Base-by-base conservation (phyloP, 2,113 vertebrate species). In the Tetrax tetrax region DNA sequence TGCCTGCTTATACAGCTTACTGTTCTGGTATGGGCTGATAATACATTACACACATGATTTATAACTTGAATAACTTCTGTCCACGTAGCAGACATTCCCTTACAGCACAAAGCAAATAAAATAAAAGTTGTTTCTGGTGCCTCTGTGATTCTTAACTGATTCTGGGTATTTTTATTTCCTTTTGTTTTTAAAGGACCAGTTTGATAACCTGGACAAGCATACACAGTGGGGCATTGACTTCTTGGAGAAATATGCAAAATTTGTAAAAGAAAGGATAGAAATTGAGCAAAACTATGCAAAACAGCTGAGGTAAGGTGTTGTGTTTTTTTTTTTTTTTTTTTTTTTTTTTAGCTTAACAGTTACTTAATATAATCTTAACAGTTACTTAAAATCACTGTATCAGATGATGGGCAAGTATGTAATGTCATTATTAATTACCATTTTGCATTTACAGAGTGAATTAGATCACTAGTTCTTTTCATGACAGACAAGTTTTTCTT, bases 211-310 rank as follows among this genome's bases (percentile, higher is more conserved):
- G 97, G 99, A 99, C 97, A 99, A 99, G 97, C 99, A 99, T 97
- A 99, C 99, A 2, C 99, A 99, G 85, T 99, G 99, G 99, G 99
- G 99, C 77, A 99, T 99, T 93, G 99, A 99, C 98, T 99, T 99
- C 98, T 97, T 99, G 96, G 99, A 99, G 97, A 99, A 99, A 97
- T 99, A 99, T 7, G 98, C 99, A 96, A 99, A 99, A 97, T 99
- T 99, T 97, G 99, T 99, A 54, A 99, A 99, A 98, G 99, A 99
- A 96, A 98, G 99, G 94, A 98, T 99, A 98, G 99, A 99, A 95
- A 99, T 99, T 60, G 99, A 99, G 96, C 99, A 99, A 95, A 99
- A 98, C 97, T 99, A 99, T 97, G 99, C 99, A 86, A 99, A 99
- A 97, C 99, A 99, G 93, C 97, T 99, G 96, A 98, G 99, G 99